Conservation (phyloP, 2,888 invertebrate species). For the Hemithea aestivaria region DNA sequence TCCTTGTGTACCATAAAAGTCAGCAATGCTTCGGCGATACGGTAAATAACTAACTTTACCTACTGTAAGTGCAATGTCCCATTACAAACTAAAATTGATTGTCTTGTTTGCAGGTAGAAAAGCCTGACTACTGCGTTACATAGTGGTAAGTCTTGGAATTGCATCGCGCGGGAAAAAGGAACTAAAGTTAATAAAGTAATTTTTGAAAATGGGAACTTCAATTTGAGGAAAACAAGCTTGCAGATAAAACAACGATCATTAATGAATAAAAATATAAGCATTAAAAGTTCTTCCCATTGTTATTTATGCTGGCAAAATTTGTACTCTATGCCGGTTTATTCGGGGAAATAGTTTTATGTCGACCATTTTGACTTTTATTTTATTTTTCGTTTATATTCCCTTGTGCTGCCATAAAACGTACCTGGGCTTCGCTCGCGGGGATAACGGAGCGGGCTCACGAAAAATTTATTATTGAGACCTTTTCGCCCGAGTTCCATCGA, state of each 20-base stretch:
- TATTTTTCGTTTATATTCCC: conserved; percentile 79
- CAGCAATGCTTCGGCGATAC: conserved; percentile 41
- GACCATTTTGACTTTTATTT: conserved; percentile 78
- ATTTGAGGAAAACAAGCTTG: no score
- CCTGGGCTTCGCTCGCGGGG: conserved; percentile 72
- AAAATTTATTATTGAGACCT: conserved; percentile 79
- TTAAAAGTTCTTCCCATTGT: conserved; percentile 18
- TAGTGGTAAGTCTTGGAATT: conserved; percentile 12
- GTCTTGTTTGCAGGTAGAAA: conserved; percentile 23
- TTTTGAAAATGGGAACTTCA: no score
- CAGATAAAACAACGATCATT: no score
- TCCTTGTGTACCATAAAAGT: conserved; percentile 46
- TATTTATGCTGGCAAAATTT: conserved; percentile 29
- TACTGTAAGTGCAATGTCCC: conserved; percentile 10
- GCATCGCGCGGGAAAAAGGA: no score
- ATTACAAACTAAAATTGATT: conserved; percentile 13
- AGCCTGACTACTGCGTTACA: conserved; percentile 18
- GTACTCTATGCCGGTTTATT: conserved; percentile 48
- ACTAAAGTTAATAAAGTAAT: no score
- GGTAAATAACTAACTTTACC: conserved; percentile 29
- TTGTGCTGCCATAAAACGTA: conserved; percentile 77
- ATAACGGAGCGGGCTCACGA: conserved; percentile 74
- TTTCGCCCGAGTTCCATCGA: conserved; percentile 75
- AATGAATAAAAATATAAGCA: conserved; percentile 7
- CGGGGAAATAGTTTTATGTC: conserved; percentile 74